Percentiles rank a stretch among this genome's conserved stretches.
Evolutionary conservation across 35 echinoderm and acorn worm genomes (phyloP).

Genomic region (Hemicentrotus pulcherrimus): DNA sequence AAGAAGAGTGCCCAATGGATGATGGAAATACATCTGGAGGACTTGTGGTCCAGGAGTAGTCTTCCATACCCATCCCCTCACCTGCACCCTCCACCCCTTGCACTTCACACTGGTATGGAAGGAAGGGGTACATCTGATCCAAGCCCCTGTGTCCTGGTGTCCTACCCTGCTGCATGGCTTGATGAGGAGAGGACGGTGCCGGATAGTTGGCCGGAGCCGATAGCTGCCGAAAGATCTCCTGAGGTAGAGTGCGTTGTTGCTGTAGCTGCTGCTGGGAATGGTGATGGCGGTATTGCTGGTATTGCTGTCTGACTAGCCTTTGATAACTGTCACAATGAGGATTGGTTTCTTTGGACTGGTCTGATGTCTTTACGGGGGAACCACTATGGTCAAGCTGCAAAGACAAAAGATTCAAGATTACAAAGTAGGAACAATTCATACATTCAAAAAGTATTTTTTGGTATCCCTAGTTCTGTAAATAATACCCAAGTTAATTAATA

Average conservation of each 20-base stretch:
- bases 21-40: slow-evolving; percentile 22
- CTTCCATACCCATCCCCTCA: slow-evolving; percentile 58
- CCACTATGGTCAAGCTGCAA: not conserved
- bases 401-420: not conserved
- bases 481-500: too few species aligned
- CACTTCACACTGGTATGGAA: slow-evolving; percentile 47
- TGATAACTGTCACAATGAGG: slow-evolving; percentile 23
- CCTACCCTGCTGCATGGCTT: slow-evolving; percentile 13
- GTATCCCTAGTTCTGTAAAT: not conserved
- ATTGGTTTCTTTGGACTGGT: not conserved
- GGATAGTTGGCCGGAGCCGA: slow-evolving; percentile 23
- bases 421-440: not conserved
- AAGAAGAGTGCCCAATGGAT: slow-evolving; percentile 24
- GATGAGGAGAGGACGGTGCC: not conserved
- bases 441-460: not conserved
- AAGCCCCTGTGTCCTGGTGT: not conserved
- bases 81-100: slow-evolving; percentile 50
- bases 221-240: slow-evolving; percentile 21
- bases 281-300: slow-evolving; percentile 31
- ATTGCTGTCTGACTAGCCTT: slow-evolving; percentile 36
- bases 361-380: not conserved
- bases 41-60: slow-evolving; percentile 36
- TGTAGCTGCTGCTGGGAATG: slow-evolving; percentile 32
- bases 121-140: slow-evolving; percentile 27
- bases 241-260: slow-evolving; percentile 46